These are phyloP conservation scores for Crambe crambe DNA, from an alignment of 37 sponge, comb jelly and placozoan genomes.

Conservation along the genomic window DNA sequence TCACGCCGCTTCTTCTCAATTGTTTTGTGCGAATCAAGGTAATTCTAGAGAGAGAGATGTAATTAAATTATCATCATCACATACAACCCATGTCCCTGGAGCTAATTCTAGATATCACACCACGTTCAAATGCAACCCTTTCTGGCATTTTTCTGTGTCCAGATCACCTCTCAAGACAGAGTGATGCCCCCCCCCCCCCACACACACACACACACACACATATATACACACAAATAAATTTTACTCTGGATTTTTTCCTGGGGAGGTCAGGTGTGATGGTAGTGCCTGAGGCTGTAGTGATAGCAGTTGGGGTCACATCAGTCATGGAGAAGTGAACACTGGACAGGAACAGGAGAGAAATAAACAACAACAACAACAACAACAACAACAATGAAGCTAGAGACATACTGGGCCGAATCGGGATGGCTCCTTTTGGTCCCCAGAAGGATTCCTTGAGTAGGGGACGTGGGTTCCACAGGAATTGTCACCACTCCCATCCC, in stretches of 20 bases:
- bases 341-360: too few relatives aligned
- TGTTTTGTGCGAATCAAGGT: conserved; percentile 87
- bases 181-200: too few relatives aligned
- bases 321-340: not conserved
- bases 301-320: not conserved
- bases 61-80: too few relatives aligned
- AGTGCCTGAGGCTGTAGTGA: not conserved
- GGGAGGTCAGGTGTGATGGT: conserved; percentile 32
- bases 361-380: too few relatives aligned
- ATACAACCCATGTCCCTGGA: too few relatives aligned
- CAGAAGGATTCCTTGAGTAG: not conserved
- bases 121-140: too few relatives aligned
- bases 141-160: too few relatives aligned
- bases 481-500: conserved; percentile 25
- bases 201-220: too few relatives aligned
- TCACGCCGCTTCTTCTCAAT: conserved; percentile 91
- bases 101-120: too few relatives aligned
- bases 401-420: not conserved
- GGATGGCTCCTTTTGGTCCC: conserved; percentile 27
- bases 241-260: conserved; percentile 81
- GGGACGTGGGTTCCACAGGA: conserved; percentile 27
- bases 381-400: too few relatives aligned
- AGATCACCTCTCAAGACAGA: not conserved
- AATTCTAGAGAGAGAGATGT: conserved; percentile 48
- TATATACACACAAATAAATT: not conserved